A percentile compares a stretch with the other conserved stretches of the same genome.
Evolutionary conservation across 2,113 vertebrate species (phyloP).

Genomic region (Malurus alboscapulatus): DNA sequence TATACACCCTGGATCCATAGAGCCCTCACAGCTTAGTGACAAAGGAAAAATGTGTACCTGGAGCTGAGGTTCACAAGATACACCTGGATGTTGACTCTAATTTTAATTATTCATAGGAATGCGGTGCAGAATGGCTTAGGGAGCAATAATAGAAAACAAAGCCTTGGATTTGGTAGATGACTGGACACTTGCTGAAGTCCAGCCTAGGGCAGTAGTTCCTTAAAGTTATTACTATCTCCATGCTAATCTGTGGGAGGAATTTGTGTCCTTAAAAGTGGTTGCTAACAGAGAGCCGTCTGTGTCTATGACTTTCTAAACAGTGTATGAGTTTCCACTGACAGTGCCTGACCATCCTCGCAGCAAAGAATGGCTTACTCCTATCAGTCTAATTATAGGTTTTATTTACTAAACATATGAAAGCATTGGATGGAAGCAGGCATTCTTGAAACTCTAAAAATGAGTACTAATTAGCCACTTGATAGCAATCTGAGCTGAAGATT

Average conservation of each 20-base stretch:
- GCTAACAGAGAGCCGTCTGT: not conserved
- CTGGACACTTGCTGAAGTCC: not conserved
- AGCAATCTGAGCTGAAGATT: not conserved
- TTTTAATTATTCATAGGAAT: not conserved
- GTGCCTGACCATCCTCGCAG: not conserved
- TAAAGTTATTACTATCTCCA: not conserved
- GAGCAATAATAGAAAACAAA: not conserved
- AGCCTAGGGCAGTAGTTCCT: not conserved
- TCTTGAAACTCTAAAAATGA: not conserved
- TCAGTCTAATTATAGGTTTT: not conserved
- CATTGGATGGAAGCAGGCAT: not conserved
- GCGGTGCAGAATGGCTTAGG: not conserved
- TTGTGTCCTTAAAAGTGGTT: not conserved
- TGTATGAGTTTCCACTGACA: not conserved
- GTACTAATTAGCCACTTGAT: too few species aligned
- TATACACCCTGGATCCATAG: not conserved
- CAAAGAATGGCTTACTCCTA: not conserved
- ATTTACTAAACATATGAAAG: not conserved
- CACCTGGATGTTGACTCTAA: not conserved
- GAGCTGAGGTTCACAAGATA: not conserved
- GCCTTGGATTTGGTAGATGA: not conserved
- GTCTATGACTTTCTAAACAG: not conserved
- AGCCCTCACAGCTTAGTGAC: not conserved
- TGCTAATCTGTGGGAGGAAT: not conserved
- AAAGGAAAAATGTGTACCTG: not conserved